Base-by-base conservation (phyloP, 2,797 vertebrate species). In the Poeciliopsis infans region DNA sequence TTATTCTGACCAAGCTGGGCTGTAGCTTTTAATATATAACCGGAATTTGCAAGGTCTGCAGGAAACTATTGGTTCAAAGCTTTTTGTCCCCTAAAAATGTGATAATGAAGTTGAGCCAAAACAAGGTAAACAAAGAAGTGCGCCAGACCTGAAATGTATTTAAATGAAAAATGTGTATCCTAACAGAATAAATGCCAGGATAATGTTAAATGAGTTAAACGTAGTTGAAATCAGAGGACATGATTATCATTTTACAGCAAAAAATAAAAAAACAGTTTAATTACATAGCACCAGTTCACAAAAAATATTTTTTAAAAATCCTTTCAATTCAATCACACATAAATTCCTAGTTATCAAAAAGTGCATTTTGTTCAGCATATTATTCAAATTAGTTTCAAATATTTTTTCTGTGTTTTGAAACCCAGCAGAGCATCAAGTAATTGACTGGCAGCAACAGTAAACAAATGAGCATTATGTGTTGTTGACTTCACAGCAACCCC, bases 1-100 rank as follows among this genome's bases (percentile, higher is more conserved):
- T 46, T 76, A 73, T 57, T 53, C 75, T 59, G 76, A 70, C 45
- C 59, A 66, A 71, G 74, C 39, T 77, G 28, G 57, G 28, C n/a
- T 59, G 57, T 16, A 25, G 53, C 53, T 57, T 57, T 59, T 11
- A 31, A 59, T 31, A 31, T 59, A 59, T 59, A 59, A 59, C 13
- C 3, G 6, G 57, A 59, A 59, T 59, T 31, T 15, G 28, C 57
- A 15, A 59, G 57, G n/a, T 59, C 57, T 15, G 57, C 28, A 31
- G 28, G 57, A 59, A 59, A 59, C 57, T 59, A 59, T 1, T 31
- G 57, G 13, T 59, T 59, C 10, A 59, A 59, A 59, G 57, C 57
- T 59, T 59, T 31, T 59, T 23, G 49, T 51, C 49, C 49, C n/a
- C 28, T 59, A 31, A 59, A 59, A 59, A 59, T 0, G 1, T 31